These are phyloP conservation scores for Eustalomyia histrio DNA, from an alignment of 2,888 invertebrate genomes.

Conservation along the genomic window DNA sequence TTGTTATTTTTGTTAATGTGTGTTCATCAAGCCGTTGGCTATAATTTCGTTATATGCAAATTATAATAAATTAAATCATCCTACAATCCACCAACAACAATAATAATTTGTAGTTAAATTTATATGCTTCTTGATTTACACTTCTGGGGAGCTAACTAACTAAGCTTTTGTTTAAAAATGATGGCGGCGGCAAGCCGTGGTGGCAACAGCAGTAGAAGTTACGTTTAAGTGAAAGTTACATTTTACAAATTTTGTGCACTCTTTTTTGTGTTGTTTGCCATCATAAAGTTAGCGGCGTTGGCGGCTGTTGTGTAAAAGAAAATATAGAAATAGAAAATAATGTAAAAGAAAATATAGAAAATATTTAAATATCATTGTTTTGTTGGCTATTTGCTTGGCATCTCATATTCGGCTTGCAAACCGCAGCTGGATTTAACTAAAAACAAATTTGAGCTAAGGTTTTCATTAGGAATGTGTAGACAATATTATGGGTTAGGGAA, in stretches of 20 bases:
- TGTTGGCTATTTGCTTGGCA: conserved; percentile 24
- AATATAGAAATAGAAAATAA: conserved; percentile 13
- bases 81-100: conserved; percentile 35
- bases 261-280: conserved; percentile 49
- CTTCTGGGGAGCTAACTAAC: conserved; percentile 13
- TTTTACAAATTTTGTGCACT: conserved; percentile 37
- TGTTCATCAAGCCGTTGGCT: conserved; percentile 23
- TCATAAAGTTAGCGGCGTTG: conserved; percentile 44
- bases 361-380: conserved; percentile 53
- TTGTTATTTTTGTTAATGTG: not conserved
- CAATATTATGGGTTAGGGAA: not conserved
- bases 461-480: not conserved
- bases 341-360: conserved; percentile 50
- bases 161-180: not conserved
- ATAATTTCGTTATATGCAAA: conserved; percentile 12
- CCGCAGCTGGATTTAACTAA: conserved; percentile 35
- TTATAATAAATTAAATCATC: conserved; percentile 46
- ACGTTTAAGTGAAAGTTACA: conserved; percentile 59
- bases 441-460: not conserved
- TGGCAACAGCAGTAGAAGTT: conserved; percentile 34
- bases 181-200: not conserved
- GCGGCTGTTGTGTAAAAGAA: conserved; percentile 53
- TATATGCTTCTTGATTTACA: conserved; percentile 26
- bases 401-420: conserved; percentile 54
- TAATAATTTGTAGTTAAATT: conserved; percentile 51